Base-by-base conservation (phyloP, 2,113 vertebrate genomes). In the Misgurnus anguillicaudatus region DNA sequence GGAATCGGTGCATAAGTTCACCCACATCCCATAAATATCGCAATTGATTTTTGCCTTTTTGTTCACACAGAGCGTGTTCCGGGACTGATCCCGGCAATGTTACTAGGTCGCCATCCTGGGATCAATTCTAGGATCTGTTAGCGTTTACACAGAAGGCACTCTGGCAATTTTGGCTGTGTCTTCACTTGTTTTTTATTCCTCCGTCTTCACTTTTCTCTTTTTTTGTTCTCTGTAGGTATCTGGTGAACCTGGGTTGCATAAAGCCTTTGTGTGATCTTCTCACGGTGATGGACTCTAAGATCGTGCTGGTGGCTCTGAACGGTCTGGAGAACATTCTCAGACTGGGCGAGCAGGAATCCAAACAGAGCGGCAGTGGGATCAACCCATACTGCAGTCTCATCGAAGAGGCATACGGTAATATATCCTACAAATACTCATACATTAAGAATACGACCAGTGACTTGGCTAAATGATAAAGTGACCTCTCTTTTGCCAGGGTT, bases 231-330 rank as follows among this genome's bases (percentile, higher is more conserved):
- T 36, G 9, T 81, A 99, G 97, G 79, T 99, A 98, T 85, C 89
- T 99, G 84, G 97, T 98, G 31, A 97, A 97, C 84, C 84, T 98
- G 89, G 96, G 96, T 73, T 99, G 96, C 74, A 98, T 99, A 86
- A 99, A 98, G 66, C 96, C 97, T 1, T 89, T 98, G 2, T 99
- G 97, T 67, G 97, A 99, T 83, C 94, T 99, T 82, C 91, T 99
- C 78, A 99, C 97, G 0, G 97, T 98, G 72, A 98, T 99, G 97
- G 97, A 99, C 90, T 97, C 96, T 0, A 99, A 98, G 93, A 98
- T 99, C 5, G 97, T 99, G 3, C 96, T 98, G 85, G 97, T 99
- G 16, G 96, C 97, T 0, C 88, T 99, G 51, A 99, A 96, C 0
- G 97, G 97, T 38, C 88, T 99, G 84, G 97, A 99, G 87, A 99